Conservation (phyloP, 2,797 vertebrate species). For the Sebastes cheni region DNA sequence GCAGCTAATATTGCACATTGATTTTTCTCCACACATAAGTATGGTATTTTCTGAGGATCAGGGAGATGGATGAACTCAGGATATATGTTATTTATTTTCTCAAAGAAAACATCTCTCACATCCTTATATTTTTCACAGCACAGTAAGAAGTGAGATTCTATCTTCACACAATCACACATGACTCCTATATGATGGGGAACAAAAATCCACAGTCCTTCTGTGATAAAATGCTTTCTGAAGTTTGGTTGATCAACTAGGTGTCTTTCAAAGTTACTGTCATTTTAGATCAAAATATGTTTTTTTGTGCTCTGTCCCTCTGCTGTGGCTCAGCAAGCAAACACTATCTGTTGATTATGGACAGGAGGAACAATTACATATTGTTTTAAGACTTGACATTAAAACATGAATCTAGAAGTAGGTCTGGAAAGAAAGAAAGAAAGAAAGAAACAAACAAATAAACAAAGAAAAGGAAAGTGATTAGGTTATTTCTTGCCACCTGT, state of each 20-base stretch:
- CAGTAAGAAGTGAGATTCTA: too few species aligned
- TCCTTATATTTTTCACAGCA: too few species aligned
- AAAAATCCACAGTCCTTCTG: neutral
- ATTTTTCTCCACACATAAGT: too few species aligned
- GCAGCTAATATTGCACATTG: too few species aligned
- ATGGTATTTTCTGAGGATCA: too few species aligned
- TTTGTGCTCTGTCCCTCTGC: neutral
- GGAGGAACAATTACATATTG: neutral
- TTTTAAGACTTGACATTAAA: neutral
- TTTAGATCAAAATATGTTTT: neutral
- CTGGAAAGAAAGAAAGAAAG: neutral
- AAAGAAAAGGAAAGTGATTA: too few species aligned
- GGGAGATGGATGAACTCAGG: too few species aligned
- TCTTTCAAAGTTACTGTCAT: neutral
- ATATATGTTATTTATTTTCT: too few species aligned
- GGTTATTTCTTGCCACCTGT: neutral
- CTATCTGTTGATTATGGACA: neutral
- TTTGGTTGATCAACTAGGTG: neutral
- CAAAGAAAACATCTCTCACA: too few species aligned
- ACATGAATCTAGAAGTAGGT: neutral
- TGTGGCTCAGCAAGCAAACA: neutral
- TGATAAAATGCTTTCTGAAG: neutral
- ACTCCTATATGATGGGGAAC: neutral
- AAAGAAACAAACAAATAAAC: neutral
- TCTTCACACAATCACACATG: neutral